These are phyloP conservation scores for Drosophila bunnanda DNA, from an alignment of 2,888 invertebrate genomes.

Conservation along the genomic window DNA sequence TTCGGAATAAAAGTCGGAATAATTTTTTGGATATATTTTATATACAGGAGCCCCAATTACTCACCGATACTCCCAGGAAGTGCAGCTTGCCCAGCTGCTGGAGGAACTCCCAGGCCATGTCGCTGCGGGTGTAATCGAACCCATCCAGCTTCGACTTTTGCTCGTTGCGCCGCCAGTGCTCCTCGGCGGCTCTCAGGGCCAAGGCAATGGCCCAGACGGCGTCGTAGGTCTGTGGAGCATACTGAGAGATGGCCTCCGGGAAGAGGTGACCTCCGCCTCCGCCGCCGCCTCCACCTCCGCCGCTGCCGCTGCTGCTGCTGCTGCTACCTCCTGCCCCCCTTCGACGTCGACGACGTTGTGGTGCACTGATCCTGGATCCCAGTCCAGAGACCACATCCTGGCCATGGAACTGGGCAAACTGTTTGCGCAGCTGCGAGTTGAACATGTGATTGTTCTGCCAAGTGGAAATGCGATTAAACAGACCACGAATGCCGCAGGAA, in stretches of 20 bases:
- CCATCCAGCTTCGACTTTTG: slow-evolving; percentile 85
- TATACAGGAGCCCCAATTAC: slow-evolving; percentile 84
- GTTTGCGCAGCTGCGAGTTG: slow-evolving; percentile 81
- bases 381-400: slow-evolving; percentile 52
- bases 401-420: slow-evolving; percentile 76
- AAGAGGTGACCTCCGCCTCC: slow-evolving; percentile 39
- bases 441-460: slow-evolving; percentile 84
- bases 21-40: too few relatives aligned
- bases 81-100: slow-evolving; percentile 89
- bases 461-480: slow-evolving; percentile 68
- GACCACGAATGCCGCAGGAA: slow-evolving; percentile 50
- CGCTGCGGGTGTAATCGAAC: slow-evolving; percentile 90
- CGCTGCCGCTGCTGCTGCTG: neutral
- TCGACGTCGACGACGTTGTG: slow-evolving; percentile 59
- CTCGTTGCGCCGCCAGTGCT: slow-evolving; percentile 85
- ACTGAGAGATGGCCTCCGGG: slow-evolving; percentile 86
- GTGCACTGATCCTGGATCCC: slow-evolving; percentile 13
- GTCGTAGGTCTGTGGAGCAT: slow-evolving; percentile 93
- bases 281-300: neutral
- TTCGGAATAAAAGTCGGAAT: neutral
- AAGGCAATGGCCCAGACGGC: slow-evolving; percentile 96
- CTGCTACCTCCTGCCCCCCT: slow-evolving; percentile 40
- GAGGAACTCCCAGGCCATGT: slow-evolving; percentile 90
- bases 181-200: slow-evolving; percentile 89
- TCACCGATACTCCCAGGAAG: slow-evolving; percentile 94